These are phyloP conservation scores for Brachionichthys hirsutus DNA, from an alignment of 2,113 vertebrate genomes.

Conservation along the genomic window DNA sequence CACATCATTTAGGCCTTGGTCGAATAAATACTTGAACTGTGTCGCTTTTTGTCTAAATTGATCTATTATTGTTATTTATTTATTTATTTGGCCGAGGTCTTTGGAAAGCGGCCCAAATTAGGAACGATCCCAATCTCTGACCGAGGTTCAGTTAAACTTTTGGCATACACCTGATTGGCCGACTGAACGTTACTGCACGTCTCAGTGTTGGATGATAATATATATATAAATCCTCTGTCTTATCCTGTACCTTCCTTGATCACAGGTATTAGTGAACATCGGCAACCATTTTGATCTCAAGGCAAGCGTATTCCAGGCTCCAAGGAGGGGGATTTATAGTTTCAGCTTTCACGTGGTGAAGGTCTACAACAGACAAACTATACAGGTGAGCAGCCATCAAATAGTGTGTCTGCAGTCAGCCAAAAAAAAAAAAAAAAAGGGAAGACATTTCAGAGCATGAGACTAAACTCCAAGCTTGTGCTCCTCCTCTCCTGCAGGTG, in stretches of 20 bases:
- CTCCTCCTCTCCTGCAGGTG: constrained; percentile 80
- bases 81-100: constrained; percentile 5
- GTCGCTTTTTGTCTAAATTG: constrained; percentile 25
- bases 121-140: constrained; percentile 42
- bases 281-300: constrained; percentile 98
- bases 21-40: constrained; percentile 8
- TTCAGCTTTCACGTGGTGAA: constrained; percentile 99
- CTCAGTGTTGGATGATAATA: not conserved
- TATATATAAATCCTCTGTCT: constrained; percentile 7
- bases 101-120: constrained; percentile 40
- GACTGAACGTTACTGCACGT: not conserved
- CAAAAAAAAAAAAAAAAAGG: no score
- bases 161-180: no score
- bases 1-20: constrained; percentile 20
- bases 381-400: constrained; percentile 87
- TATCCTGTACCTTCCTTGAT: constrained; percentile 45
- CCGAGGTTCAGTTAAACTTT: constrained; percentile 29
- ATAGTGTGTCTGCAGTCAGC: not conserved
- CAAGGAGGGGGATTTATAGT: constrained; percentile 97
- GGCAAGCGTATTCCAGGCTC: constrained; percentile 96
- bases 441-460: not conserved
- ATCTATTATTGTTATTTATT: no score
- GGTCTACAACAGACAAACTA: constrained; percentile 99
- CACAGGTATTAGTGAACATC: constrained; percentile 98
- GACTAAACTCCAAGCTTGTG: constrained; percentile 8